Evolutionary conservation across 2,797 vertebrate species (phyloP), one percentile per base, ranked within the genome.

Genomic region (Enteromius afrohamiltoni): DNA sequence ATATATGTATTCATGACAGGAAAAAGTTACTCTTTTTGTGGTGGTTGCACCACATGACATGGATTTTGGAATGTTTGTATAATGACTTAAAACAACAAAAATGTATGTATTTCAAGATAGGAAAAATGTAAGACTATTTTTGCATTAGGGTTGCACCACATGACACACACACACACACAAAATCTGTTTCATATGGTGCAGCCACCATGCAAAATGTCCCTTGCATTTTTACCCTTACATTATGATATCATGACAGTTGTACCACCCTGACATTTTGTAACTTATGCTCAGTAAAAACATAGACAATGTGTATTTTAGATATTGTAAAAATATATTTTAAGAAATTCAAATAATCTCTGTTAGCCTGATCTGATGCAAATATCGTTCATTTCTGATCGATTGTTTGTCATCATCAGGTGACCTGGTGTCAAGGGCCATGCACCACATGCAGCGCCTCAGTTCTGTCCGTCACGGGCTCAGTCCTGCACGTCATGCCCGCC

Each of bases 361-460:
- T 58, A 21, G 53, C 42, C 65, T 31, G 40, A 62, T n/a, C n/a
- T 42, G 4, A 23, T 11, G 55, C 55, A 26, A 14, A 6, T 62
- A 62, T n/a, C 19, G 3, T 3, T 26, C 1, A 2, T 62, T 55
- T 55, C 49, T 31, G 10, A 73, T 23, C 7, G 2, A 47, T n/a
- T 51, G 1, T 80, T 70, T 17, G 23, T 58, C 42, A 23, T 31
- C 5, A 16, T 83, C 91, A 99, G 98, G 98, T 92, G 98, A 99
- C 89, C 87, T 99, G 93, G 98, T 99, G 4, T 99, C 97, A 0
- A 93, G 98, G 0, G 98, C 98, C 7, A 99, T 99, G 98, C 98
- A 99, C 89, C 98, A 99, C 92, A 97, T 98, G 97, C 98, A 99
- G 89, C 97, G 97, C 3, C 93, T 97, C 86, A 97, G 94, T 88